Evolutionary conservation across 2,113 vertebrate genomes (phyloP).

Genomic region (Cynocephalus volans): DNA sequence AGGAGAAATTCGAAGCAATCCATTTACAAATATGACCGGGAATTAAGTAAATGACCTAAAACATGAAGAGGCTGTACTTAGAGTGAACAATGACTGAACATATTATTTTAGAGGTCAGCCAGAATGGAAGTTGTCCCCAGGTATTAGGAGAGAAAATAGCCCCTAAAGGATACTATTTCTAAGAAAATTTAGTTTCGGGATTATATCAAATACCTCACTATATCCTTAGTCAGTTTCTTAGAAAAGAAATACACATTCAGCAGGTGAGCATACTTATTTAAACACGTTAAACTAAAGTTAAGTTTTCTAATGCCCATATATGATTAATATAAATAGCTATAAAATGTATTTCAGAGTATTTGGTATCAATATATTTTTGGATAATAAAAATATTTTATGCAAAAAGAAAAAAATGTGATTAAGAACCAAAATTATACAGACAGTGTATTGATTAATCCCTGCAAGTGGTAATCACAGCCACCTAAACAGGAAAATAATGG

Average conservation of each 20-base stretch:
- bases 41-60: not conserved
- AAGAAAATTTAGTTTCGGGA: not conserved
- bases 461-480: not conserved
- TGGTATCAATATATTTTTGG: not conserved
- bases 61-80: not conserved
- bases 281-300: not conserved
- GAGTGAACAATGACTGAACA: not conserved
- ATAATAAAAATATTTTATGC: not conserved
- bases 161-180: not conserved
- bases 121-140: not conserved
- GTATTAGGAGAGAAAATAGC: not conserved
- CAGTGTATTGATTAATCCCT: not conserved
- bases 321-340: not conserved
- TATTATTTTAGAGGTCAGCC: not conserved
- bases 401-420: not conserved
- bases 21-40: not conserved
- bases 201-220: not conserved
- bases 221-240: not conserved
- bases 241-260: not conserved
- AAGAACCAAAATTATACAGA: not conserved
- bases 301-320: not conserved
- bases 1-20: not conserved
- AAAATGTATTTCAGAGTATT: not conserved
- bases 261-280: not conserved
- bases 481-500: not conserved